Percentiles rank a stretch among this genome's conserved stretches.
These are phyloP conservation scores for Meteorus sp. DNA, from an alignment of 1,140 invertebrate genomes.

Conservation along the genomic window DNA sequence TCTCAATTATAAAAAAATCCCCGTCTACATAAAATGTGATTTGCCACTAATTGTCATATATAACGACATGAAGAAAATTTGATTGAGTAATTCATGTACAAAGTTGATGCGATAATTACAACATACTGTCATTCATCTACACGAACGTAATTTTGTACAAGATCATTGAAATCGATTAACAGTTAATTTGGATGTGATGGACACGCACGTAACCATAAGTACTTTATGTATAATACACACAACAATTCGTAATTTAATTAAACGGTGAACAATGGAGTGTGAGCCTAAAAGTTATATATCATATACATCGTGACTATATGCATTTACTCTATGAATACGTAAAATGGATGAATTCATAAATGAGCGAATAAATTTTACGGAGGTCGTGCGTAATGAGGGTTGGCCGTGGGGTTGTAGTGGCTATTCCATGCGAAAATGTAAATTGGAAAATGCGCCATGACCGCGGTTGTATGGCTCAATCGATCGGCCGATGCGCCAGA, in stretches of 20 bases:
- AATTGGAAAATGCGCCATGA: constrained; percentile 26
- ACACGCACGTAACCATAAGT: background rate
- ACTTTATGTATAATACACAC: background rate
- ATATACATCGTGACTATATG: background rate
- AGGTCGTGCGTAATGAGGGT: constrained; percentile 1
- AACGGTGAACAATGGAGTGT: background rate
- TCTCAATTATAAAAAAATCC: no score
- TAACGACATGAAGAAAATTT: no score
- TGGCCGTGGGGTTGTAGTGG: background rate
- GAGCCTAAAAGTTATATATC: background rate
- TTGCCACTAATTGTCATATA: no score
- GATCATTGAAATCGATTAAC: no score
- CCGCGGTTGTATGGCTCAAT: constrained; percentile 15
- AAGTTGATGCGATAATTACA: no score
- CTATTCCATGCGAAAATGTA: constrained; percentile 27
- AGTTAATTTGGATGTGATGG: no score
- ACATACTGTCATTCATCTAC: no score
- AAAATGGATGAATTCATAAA: constrained; percentile 17
- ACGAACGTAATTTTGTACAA: no score
- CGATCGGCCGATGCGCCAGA: constrained; percentile 18
- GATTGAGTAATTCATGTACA: no score
- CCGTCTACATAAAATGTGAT: no score
- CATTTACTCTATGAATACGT: constrained; percentile 12
- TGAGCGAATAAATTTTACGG: constrained; percentile 29
- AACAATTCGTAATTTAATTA: background rate